These are phyloP conservation scores for Ornithoptera alexandrae DNA, from an alignment of 2,888 invertebrate genomes.

Conservation along the genomic window DNA sequence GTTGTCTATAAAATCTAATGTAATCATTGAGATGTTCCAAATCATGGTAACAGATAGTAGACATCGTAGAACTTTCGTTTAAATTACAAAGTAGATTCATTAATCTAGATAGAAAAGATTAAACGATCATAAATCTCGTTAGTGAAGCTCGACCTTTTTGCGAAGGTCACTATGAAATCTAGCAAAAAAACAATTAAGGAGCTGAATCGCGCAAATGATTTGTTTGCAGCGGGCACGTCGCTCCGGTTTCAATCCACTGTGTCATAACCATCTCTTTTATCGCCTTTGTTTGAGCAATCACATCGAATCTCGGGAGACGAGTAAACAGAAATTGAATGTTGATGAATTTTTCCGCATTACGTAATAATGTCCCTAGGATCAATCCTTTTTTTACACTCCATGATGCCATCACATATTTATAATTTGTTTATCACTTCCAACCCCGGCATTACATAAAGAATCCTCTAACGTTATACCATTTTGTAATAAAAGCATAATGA, in stretches of 20 bases:
- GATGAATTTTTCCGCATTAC: conserved; percentile 24
- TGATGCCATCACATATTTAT: background rate
- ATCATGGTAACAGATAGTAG: no score
- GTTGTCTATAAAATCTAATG: no score
- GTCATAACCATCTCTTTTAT: conserved; percentile 25
- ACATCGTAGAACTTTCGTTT: no score
- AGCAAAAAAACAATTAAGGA: conserved; percentile 19
- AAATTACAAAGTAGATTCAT: no score
- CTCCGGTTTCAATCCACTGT: conserved; percentile 24
- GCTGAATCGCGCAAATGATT: conserved; percentile 18
- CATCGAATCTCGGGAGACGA: conserved; percentile 16
- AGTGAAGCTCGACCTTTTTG: conserved; percentile 3
- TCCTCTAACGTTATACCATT: background rate
- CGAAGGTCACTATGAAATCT: conserved; percentile 9
- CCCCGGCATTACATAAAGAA: background rate
- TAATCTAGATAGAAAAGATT: no score
- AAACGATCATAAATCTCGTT: conserved; percentile 6
- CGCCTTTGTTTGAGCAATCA: conserved; percentile 24
- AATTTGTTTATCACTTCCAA: background rate
- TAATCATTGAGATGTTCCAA: no score
- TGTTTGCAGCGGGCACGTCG: conserved; percentile 18
- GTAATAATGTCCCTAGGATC: background rate
- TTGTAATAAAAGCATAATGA: background rate
- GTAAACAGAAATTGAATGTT: conserved; percentile 17
- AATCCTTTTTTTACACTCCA: background rate